Evolutionary conservation across 2,888 invertebrate genomes (phyloP).

Genomic region (Scaptomyza polygonia): DNA sequence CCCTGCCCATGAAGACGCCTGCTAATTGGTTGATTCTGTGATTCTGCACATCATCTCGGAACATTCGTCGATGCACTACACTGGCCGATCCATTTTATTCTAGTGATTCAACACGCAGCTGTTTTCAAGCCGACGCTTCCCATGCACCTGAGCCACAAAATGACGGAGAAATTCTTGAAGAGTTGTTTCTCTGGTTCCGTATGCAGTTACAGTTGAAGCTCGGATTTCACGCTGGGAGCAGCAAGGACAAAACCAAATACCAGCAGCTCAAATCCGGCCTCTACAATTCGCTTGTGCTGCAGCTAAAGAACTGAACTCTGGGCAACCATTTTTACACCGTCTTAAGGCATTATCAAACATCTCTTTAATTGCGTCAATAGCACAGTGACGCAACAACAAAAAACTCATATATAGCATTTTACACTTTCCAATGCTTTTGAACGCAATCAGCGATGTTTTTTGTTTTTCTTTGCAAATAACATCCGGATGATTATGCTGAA

Average conservation of each 20-base stretch:
- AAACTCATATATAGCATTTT: slow-evolving; percentile 8
- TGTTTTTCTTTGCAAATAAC: too few relatives aligned
- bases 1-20: accelerated
- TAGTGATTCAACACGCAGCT: slow-evolving; percentile 30
- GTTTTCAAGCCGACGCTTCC: slow-evolving; percentile 18
- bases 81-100: slow-evolving; percentile 31
- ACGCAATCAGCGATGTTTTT: slow-evolving; percentile 16
- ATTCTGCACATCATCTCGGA: slow-evolving; percentile 8
- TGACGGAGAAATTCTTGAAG: slow-evolving; percentile 22
- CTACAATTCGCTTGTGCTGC: slow-evolving; percentile 14
- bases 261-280: slow-evolving; percentile 21
- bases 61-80: slow-evolving; percentile 40
- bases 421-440: slow-evolving; percentile 15
- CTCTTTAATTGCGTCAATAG: slow-evolving; percentile 50
- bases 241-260: slow-evolving; percentile 16
- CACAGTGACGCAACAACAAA: slow-evolving; percentile 17
- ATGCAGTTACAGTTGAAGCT: neutral
- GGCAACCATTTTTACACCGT: neutral
- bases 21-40: neutral
- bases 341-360: slow-evolving; percentile 35
- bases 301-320: slow-evolving; percentile 20
- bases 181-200: neutral
- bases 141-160: slow-evolving; percentile 37
- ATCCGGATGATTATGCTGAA: too few relatives aligned
- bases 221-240: neutral